Conservation (phyloP, 2,888 invertebrate species). For the Pollenia amentaria region DNA sequence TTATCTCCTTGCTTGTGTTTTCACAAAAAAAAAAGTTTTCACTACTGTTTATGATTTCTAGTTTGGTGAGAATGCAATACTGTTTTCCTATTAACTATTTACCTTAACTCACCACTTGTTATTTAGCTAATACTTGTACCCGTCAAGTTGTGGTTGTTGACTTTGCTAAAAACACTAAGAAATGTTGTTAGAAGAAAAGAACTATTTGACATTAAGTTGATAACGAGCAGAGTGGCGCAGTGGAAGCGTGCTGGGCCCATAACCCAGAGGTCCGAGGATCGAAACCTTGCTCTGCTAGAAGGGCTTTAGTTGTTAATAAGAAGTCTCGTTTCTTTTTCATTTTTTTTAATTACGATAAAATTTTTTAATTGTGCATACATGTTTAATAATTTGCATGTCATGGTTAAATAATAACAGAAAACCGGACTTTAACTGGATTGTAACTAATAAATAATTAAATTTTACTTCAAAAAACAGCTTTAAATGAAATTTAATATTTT, state of each 20-base stretch:
- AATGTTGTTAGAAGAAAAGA: background rate
- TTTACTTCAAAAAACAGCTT: no score
- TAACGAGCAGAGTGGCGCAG: conserved; percentile 90
- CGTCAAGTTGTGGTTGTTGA: background rate
- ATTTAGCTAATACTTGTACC: background rate
- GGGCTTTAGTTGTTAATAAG: background rate
- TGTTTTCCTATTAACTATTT: background rate
- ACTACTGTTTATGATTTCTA: no score
- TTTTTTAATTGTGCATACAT: no score
- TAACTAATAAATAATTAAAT: no score
- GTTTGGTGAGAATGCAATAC: background rate
- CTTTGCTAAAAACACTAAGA: background rate
- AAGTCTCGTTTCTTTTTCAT: background rate
- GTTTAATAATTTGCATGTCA: no score
- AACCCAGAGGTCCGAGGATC: conserved; percentile 86
- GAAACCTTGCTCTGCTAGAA: conserved; percentile 76
- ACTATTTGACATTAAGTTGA: conserved; percentile 84
- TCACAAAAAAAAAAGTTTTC: no score
- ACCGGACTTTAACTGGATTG: no score
- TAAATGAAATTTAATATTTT: no score
- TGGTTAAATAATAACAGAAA: no score
- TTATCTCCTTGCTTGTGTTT: no score
- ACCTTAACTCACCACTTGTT: background rate
- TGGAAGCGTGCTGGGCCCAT: conserved; percentile 93
- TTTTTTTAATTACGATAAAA: background rate